Evolutionary conservation across 2,888 invertebrate species (phyloP), one percentile per base, ranked within the genome.

Genomic region (Catocala sponsa): DNA sequence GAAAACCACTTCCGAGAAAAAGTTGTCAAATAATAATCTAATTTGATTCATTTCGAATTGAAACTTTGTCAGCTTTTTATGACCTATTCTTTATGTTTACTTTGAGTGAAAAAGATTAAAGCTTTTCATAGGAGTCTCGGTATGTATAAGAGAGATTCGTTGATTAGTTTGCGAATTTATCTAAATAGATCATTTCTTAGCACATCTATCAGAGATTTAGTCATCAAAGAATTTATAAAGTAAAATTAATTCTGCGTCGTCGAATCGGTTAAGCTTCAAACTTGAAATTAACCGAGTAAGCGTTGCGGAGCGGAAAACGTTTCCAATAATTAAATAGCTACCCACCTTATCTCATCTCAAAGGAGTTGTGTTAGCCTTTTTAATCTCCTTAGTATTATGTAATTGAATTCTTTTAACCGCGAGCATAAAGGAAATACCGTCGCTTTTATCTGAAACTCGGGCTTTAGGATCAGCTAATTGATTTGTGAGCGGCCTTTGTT

Each of bases 331-430:
- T 89, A 90, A 90, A 90, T 89, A 88, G 83, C 85, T 82, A 83
- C 83, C 82, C 76, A 81, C 82, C 81, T 82, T 82, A 85, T 83
- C 87, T 87, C 88, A 89, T 85, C 86, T 88, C 89, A 90, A 90
- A 89, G 89, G 88, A 88, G 87, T 88, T 84, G 84, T 86, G 88
- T 88, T 89, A 89, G 90, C 90, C 89, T 87, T 90, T 92, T 91
- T 91, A 91, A 91, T 91, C 90, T 90, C 74, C 85, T 87, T 89
- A 90, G 87, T 85, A 90, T 90, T 90, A 92, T 90, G 86, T 92
- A 92, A 92, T 91, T 91, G 91, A 91, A 92, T 91, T 91, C 91
- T 92, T 91, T 90, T 88, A 89, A 90, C 91, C 90, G 80, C 88
- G 82, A 84, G 83, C 87, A 90, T 91, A 91, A 91, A 91, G 90